Evolutionary conservation across 2,888 invertebrate genomes (phyloP), one percentile per base, ranked within the genome.

Genomic region (Pollenia amentaria): DNA sequence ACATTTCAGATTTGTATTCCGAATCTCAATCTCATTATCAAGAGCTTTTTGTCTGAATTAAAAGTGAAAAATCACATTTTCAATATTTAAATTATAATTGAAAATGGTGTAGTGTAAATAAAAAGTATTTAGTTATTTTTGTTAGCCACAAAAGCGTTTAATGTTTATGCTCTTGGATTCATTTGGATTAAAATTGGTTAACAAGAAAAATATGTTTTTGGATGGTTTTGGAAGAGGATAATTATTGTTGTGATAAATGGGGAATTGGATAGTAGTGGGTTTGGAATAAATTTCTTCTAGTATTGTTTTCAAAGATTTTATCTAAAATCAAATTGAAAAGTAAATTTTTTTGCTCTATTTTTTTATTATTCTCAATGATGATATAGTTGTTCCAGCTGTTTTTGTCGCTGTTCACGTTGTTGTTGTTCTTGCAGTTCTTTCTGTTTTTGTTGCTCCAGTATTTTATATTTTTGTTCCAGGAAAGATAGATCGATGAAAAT

Each of bases 401-500:
- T 90, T 90, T 91, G 91, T 86, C 91, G 92, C 85, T 91, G 92
- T 89, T 91, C 91, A 85, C 90, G 91, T 91, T 92, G 91, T 88
- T 91, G 91, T 88, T 93, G 92, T 90, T 92, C 91, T 91, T 92
- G 91, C 90, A 90, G 92, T 89, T 92, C 91, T 91, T 92, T 92
- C 90, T 92, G 92, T 93, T 94, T 94, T 94, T 94, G 95, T 93
- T 95, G 94, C 93, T 95, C 94, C 94, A 95, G 94, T 91, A 95
- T 94, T 94, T 94, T 94, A 93, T 94, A 94, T 95, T 95, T 95
- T 94, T 95, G 95, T 95, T 96, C 95, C 94, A 96, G 95, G 95
- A 96, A 96, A 95, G 96, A 96, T 93, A 96, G 95, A 95, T 96
- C 96, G 95, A 96, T 96, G 95, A 96, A 96, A 95, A 96, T 96